Evolutionary conservation across 2,113 vertebrate species (phyloP), one percentile per base, ranked within the genome.

Genomic region (Eublepharis macularius): DNA sequence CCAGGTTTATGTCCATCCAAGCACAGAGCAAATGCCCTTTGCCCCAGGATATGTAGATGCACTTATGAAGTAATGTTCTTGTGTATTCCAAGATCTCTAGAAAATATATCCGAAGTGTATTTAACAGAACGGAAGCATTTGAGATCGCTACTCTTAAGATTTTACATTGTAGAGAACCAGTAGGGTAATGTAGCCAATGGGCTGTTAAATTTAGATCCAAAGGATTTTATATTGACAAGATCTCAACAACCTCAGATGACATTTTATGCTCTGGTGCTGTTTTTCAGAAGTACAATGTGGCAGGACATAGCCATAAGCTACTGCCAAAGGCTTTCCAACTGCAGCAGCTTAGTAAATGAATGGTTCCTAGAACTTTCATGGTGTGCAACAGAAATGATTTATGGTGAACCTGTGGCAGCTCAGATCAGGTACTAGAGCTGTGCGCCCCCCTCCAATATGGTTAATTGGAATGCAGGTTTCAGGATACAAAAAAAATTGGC

Each of bases 361-460:
- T 41, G 41, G 1, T 63, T 74, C 9, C 78, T 1, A 0, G 19
- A 82, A 57, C 57, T 68, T 81, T 77, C 47, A 72, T 2, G 17
- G 6, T 83, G 17, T 34, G 13, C 43, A n/a, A 84, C 86, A 82
- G 10, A 68, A 51, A 79, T 1, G 54, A 13, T 65, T 89, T 74
- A 87, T 74, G 60, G 57, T 17, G 80, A 72, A 85, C 13, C 13
- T 14, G 73, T 82, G 39, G 21, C 29, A 91, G 66, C 73, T 81
- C 1, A 1, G 73, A 43, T 80, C 73, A 41, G 65, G 45, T 24
- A 65, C 68, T 54, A 9, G 3, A 41, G 47, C 45, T 41, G 6
- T 11, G 26, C n/a, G n/a, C n/a, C n/a, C n/a, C n/a, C n/a, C n/a
- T n/a, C n/a, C n/a, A n/a, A n/a, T n/a, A n/a, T n/a, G n/a, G n/a